Evolutionary conservation across 2,113 vertebrate genomes (phyloP), one percentile per base, ranked within the genome.

Genomic region (Erinaceus europaeus): DNA sequence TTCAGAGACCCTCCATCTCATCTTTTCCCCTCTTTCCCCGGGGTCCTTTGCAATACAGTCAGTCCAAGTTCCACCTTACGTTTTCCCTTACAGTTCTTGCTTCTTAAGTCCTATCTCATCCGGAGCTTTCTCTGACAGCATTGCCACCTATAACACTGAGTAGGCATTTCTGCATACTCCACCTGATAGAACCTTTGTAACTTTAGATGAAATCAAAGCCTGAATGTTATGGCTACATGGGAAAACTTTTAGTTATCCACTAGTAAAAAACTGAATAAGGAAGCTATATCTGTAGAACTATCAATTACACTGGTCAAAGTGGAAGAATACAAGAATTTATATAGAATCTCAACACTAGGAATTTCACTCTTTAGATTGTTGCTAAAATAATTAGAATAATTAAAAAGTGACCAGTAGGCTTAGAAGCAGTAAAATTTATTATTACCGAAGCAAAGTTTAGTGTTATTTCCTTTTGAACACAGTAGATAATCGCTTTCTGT

Each of bases 291-390:
- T 12, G 2, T 9, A 83, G 2, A 69, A n/a, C 3, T 36, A 59
- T 9, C 18, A 34, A 55, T 23, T 10, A 5, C 34, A 21, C 27
- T 52, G 46, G 10, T 10, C 38, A 4, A 61, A 42, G 21, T 6
- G 34, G 15, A 32, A 74, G 1, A 2, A 17, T 46, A 1, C 0
- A 34, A 3, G 5, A 59, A 2, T 2, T 40, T 15, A 32, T 17
- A 59, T 1, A 4, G 0, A 38, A 0, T 52, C 64, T 81, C 44
- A 46, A 17, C 7, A 72, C 29, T 46, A 72, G 34, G 34, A 80
- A 52, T 25, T 5, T 65, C 7, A 38, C 5, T 53, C 4, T 79
- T 68, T 34, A 20, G 4, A 77, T 38, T 50, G 2, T 74, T 55
- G 15, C n/a, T n/a, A n/a, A n/a, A n/a, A n/a, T n/a, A n/a, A n/a